phyloP scores from a whole-genome alignment of 2,113 vertebrate genomes.

The Balaeniceps rex region DNA sequence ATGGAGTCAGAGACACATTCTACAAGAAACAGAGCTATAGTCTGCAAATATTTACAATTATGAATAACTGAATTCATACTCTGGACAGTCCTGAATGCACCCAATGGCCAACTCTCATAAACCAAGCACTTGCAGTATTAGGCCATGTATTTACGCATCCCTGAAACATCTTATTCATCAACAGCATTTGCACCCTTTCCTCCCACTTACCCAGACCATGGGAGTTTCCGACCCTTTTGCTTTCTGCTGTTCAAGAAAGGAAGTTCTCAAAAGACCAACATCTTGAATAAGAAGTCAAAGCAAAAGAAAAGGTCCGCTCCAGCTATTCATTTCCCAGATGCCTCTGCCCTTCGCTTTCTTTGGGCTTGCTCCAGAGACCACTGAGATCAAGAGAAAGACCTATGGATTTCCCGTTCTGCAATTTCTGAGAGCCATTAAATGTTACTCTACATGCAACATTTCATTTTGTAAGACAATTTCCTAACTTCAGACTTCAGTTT shows the following conservation, averaged over 20 bases:
- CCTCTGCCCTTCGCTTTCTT: background rate
- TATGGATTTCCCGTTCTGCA: background rate
- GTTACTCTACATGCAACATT: background rate
- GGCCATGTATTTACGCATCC: background rate
- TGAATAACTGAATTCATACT: background rate
- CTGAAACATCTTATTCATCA: background rate
- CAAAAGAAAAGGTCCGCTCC: background rate
- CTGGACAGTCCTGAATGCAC: background rate
- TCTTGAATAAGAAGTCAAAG: background rate
- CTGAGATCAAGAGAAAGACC: constrained; percentile 15
- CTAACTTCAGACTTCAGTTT: background rate
- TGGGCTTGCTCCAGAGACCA: background rate
- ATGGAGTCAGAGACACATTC: background rate
- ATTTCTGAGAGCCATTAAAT: background rate
- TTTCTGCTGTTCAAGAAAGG: background rate
- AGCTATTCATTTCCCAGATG: background rate
- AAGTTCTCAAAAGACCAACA: background rate
- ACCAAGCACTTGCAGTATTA: background rate
- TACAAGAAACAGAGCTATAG: background rate
- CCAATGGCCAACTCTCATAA: background rate
- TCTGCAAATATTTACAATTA: background rate
- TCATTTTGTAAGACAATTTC: constrained; percentile 14
- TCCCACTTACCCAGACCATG: background rate
- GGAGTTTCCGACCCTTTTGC: background rate
- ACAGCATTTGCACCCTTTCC: background rate